These are phyloP conservation scores for Adelphocoris suturalis DNA, from an alignment of 2,888 invertebrate genomes.

Conservation along the genomic window DNA sequence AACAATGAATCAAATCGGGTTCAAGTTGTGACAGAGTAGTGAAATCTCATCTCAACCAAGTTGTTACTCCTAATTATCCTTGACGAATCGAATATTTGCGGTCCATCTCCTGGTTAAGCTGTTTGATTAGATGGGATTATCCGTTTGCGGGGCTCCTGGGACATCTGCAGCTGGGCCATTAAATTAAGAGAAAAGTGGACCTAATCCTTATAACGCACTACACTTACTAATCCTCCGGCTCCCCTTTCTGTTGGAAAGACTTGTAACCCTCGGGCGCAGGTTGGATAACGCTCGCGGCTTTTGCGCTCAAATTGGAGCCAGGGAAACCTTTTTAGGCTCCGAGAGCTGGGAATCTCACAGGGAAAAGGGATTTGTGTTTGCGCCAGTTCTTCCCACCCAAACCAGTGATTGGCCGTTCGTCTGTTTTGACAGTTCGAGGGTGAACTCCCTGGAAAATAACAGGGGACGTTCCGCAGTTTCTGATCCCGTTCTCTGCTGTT, in stretches of 20 bases:
- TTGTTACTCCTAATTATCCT: no score
- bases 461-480: constrained; percentile 6
- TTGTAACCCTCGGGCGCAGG: not conserved
- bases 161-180: constrained; percentile 58
- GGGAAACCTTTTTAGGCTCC: constrained; percentile 15
- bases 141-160: not conserved
- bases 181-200: constrained; percentile 62
- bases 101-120: constrained; percentile 28
- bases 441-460: not conserved
- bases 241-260: constrained; percentile 42
- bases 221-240: constrained; percentile 33
- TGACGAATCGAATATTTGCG: not conserved
- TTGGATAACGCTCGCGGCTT: constrained; percentile 26
- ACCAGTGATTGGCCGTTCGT: constrained; percentile 54
- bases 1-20: no score
- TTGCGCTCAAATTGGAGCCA: constrained; percentile 19
- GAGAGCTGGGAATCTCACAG: not conserved
- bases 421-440: constrained; percentile 57
- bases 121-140: constrained; percentile 31
- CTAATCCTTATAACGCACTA: constrained; percentile 56
- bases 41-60: no score
- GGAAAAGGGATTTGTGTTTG: constrained; percentile 39
- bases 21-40: no score
- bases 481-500: not conserved
- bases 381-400: constrained; percentile 2